Evolutionary conservation across 2,113 vertebrate species (phyloP), one percentile per base, ranked within the genome.

Genomic region (Sorex fumeus): DNA sequence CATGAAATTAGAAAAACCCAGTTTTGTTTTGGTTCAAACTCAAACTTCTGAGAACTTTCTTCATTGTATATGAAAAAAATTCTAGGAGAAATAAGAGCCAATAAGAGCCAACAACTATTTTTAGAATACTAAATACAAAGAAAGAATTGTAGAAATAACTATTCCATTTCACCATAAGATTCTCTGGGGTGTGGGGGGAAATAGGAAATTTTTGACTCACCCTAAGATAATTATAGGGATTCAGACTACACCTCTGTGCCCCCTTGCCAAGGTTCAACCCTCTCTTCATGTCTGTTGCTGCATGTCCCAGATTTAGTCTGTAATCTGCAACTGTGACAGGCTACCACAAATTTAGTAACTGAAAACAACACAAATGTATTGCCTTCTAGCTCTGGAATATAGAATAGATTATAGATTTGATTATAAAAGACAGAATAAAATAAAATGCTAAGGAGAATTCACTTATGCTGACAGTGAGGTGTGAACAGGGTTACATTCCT

Each of bases 51-150:
- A 80, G 60, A 60, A 78, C 21, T 69, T 79, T 64, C 66, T 86
- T 70, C 43, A 45, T 23, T 53, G 16, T 43, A 67, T 71, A 85
- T 23, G 66, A n/a, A 75, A 78, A 78, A 88, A 2, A 32, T 27
- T 43, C 62, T 21, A 27, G 71, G 60, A 84, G 89, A 84, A 84
- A 91, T 30, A 34, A 85, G 16, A 80, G 40, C 64, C 72, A 84
- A 91, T 30, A 34, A 85, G 16, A 80, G 40, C 64, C 72, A 76
- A 64, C 27, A 90, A 79, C 32, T 80, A 90, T 32, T 80, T 82
- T 60, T 53, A 83, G 50, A 67, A 28, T 60, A 47, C 47, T 80
- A 43, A 74, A 75, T 40, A 25, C 30, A 86, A 36, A 25, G 13
- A 28, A 36, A 8, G 30, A 66, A 76, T 40, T 69, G 34, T 66